phyloP scores from a whole-genome alignment of 2,888 invertebrate species.

The Lycophotia porphyrea region DNA sequence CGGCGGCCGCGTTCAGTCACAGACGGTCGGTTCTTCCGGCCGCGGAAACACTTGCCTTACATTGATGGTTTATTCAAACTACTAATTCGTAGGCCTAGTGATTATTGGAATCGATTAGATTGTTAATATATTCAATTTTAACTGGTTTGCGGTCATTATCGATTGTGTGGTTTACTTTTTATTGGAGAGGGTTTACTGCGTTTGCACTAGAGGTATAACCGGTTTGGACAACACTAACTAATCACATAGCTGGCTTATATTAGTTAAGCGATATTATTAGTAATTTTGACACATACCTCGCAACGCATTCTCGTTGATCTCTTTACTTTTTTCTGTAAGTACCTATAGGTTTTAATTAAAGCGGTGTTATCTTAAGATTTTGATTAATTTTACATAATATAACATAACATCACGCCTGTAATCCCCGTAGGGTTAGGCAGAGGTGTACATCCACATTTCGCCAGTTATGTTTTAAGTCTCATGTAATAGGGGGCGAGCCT shows the following conservation, averaged over 20 bases:
- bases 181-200: neutral
- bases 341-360: too few species aligned
- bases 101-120: slow-evolving; percentile 55
- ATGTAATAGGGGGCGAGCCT: too few species aligned
- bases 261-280: too few species aligned
- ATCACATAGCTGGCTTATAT: too few species aligned
- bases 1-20: slow-evolving; percentile 72
- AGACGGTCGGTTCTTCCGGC: slow-evolving; percentile 75
- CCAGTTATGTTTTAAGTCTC: too few species aligned
- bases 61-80: slow-evolving; percentile 59
- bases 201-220: neutral
- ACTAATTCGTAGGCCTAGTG: slow-evolving; percentile 54
- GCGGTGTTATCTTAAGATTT: neutral
- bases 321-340: too few species aligned
- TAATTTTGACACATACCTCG: too few species aligned
- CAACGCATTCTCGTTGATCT: too few species aligned
- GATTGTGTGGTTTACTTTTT: slow-evolving; percentile 34
- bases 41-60: slow-evolving; percentile 61
- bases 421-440: too few species aligned
- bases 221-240: neutral
- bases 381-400: neutral
- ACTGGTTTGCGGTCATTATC: slow-evolving; percentile 27
- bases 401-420: too few species aligned
- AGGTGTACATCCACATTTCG: too few species aligned
- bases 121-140: slow-evolving; percentile 45